These are phyloP conservation scores for Oncorhynchus kisutch DNA, from an alignment of 2,113 vertebrate genomes.

Conservation along the genomic window DNA sequence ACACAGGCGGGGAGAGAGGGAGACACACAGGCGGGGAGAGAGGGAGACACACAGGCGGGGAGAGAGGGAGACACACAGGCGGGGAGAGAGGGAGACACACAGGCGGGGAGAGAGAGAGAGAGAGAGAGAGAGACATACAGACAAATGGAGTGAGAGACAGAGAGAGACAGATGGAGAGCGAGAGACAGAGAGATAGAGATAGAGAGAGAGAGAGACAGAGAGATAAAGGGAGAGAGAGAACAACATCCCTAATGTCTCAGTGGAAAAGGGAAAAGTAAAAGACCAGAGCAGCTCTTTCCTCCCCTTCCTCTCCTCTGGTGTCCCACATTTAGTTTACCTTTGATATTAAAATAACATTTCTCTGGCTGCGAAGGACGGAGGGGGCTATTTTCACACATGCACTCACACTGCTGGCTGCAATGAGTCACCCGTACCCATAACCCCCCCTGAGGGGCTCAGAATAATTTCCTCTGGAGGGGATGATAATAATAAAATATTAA, in stretches of 20 bases:
- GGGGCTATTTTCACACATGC: constrained; percentile 48
- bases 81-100: no score
- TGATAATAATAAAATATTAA: constrained; percentile 66
- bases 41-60: no score
- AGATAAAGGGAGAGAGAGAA: constrained; percentile 5
- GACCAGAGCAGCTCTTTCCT: constrained; percentile 33
- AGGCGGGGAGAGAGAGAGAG: no score
- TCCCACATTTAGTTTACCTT: constrained; percentile 56
- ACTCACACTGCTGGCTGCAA: constrained; percentile 42
- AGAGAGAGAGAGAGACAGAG: no score
- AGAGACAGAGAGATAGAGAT: no score
- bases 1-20: no score
- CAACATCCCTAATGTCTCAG: constrained; percentile 23
- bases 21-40: no score
- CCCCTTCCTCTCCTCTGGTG: constrained; percentile 42
- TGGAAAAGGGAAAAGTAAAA: constrained; percentile 40
- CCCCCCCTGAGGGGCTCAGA: constrained; percentile 33
- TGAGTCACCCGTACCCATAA: constrained; percentile 44
- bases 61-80: no score
- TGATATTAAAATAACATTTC: constrained; percentile 59
- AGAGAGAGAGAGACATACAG: no score
- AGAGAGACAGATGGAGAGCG: no score
- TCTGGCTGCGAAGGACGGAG: not conserved
- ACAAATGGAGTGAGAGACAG: no score
- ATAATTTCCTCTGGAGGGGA: constrained; percentile 62